Evolutionary conservation across 2,113 vertebrate species (phyloP).

Genomic region (Pteruthius melanotis): DNA sequence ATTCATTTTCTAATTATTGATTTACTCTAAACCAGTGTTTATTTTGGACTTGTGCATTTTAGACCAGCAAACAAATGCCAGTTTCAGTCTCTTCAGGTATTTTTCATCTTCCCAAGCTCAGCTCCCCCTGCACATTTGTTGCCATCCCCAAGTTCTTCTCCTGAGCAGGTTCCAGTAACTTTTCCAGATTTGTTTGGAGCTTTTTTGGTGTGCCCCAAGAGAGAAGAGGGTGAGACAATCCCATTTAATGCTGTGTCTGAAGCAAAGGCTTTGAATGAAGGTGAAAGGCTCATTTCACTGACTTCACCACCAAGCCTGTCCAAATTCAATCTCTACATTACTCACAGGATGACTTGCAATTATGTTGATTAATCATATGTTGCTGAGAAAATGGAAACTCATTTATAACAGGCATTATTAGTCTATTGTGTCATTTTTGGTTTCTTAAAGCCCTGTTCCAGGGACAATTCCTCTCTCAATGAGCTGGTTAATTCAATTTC

Average conservation of each 20-base stretch:
- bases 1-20: background rate
- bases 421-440: conserved; percentile 25
- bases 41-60: background rate
- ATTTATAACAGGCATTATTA: conserved; percentile 38
- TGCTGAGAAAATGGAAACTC: conserved; percentile 51
- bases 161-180: background rate
- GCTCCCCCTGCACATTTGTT: background rate
- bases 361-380: conserved; percentile 61
- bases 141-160: background rate
- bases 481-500: background rate
- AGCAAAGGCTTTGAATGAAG: conserved; percentile 23
- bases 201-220: background rate
- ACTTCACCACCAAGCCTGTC: conserved; percentile 38
- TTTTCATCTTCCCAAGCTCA: background rate
- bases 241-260: background rate
- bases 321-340: conserved; percentile 49
- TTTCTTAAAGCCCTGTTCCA: conserved; percentile 3
- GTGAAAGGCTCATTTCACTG: conserved; percentile 36
- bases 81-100: background rate
- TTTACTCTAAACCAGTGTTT: background rate
- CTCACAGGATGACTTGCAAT: conserved; percentile 52
- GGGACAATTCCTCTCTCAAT: conserved; percentile 5
- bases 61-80: background rate
- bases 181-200: background rate
- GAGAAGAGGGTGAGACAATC: background rate